Evolutionary conservation across 2,797 vertebrate species (phyloP).

Genomic region (Molothrus ater): DNA sequence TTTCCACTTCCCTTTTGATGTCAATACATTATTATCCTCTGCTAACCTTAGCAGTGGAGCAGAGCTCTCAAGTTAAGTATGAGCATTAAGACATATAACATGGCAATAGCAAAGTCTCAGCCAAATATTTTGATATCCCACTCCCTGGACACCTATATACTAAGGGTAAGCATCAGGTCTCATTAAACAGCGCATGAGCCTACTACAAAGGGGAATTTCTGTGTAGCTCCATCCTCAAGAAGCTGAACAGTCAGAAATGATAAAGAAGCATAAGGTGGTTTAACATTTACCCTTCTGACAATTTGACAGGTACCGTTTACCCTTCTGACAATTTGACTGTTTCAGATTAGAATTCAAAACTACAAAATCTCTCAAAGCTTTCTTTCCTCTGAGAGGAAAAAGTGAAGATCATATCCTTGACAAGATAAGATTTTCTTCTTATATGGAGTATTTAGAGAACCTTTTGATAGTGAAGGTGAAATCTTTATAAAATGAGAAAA

Average conservation of each 20-base stretch:
- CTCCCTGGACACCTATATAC: neutral
- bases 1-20: neutral
- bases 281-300: constrained; percentile 5
- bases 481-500: neutral
- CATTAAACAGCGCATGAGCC: neutral
- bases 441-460: neutral
- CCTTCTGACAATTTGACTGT: neutral
- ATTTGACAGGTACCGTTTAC: neutral
- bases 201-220: neutral
- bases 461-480: neutral
- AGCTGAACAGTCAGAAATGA: neutral
- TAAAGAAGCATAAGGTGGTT: neutral
- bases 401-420: neutral
- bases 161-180: neutral
- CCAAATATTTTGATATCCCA: neutral
- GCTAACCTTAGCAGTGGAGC: constrained; percentile 1
- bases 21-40: neutral
- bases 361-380: neutral
- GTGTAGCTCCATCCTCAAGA: neutral
- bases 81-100: neutral
- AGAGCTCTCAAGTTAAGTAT: constrained; percentile 14
- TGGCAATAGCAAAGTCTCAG: neutral
- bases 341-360: neutral
- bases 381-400: neutral
- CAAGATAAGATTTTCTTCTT: neutral